These are phyloP conservation scores for Orbicella faveolata DNA, from an alignment of 64 coral and sea anemone species.

Conservation along the genomic window DNA sequence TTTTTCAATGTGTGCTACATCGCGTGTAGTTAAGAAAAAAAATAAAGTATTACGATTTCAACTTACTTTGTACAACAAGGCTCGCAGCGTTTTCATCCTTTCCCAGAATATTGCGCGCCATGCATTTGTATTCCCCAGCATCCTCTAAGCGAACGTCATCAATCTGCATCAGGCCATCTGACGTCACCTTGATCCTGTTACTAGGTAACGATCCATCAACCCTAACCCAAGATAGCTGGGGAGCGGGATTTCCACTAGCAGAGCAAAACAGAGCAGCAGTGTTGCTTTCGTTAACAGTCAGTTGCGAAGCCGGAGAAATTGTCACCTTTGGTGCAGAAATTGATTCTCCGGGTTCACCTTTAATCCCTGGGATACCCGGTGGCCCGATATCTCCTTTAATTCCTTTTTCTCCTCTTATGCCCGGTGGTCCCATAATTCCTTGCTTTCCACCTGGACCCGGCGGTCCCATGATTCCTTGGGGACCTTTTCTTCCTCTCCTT, in stretches of 20 bases:
- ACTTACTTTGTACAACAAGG: background rate
- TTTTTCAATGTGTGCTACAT: too few species aligned
- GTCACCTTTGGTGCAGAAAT: background rate
- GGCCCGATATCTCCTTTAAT: background rate
- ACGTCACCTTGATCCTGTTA: background rate
- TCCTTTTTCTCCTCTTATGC: background rate
- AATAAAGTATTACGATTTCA: background rate
- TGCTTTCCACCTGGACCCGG: too few species aligned
- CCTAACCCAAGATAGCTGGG: background rate
- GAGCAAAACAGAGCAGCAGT: too few species aligned
- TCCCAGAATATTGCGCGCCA: constrained; percentile 5
- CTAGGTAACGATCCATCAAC: background rate
- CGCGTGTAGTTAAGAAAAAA: background rate
- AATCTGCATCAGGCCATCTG: background rate
- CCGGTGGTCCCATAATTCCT: too few species aligned
- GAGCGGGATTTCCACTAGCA: background rate
- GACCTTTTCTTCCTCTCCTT: too few species aligned
- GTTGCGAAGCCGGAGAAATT: background rate
- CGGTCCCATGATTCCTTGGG: too few species aligned
- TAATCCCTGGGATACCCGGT: background rate
- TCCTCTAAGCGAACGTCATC: background rate
- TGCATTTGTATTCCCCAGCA: background rate
- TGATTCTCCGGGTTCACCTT: constrained; percentile 1
- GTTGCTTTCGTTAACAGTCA: too few species aligned
- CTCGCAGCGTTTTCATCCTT: background rate